Base-by-base conservation (phyloP, 2,797 vertebrate genomes). In the Tragopan temminckii region DNA sequence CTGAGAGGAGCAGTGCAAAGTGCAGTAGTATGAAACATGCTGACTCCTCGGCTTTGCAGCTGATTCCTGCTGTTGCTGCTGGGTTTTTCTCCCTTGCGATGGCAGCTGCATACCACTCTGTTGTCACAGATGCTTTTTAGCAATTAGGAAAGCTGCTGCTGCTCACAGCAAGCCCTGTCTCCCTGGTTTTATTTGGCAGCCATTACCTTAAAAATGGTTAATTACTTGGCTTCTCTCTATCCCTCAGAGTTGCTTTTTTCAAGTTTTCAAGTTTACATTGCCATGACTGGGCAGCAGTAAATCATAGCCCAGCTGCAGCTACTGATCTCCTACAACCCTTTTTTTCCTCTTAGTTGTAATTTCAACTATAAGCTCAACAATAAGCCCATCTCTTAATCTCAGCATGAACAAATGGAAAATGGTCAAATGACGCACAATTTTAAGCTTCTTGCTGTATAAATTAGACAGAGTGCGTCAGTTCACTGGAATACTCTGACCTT, bases 401-500 rank as follows among this genome's bases (percentile, higher is more conserved):
- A 95, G 94, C 91, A 95, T 80, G 93, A 97, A 97, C 90, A 97
- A 97, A 96, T 95, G 96, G 96, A 96, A 98, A 97, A 96, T 68
- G 90, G 96, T 95, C 93, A 97, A 97, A 96, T 97, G 98, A 98
- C 91, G 94, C 96, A 97, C 93, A 95, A 42, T 87, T 97, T 95
- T 96, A 97, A 97, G 95, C 93, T 97, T 77, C 96, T 96, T 78
- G 63, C 95, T 90, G 92, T 88, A 96, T 96, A 97, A 97, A 98
- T 97, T 94, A 97, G 96, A 96, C 82, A 1, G 64, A 97, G 93
- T 97, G 75, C 93, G 94, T 98, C 97, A 97, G 97, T 85, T 97
- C 95, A 96, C 94, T 96, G 97, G 96, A 97, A 97, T 97, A 95
- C 92, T 95, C 91, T 97, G 97, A 98, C 96, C 97, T 97, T 97